These are phyloP conservation scores for Cotesia glomerata DNA, from an alignment of 1,140 invertebrate species.

Conservation along the genomic window DNA sequence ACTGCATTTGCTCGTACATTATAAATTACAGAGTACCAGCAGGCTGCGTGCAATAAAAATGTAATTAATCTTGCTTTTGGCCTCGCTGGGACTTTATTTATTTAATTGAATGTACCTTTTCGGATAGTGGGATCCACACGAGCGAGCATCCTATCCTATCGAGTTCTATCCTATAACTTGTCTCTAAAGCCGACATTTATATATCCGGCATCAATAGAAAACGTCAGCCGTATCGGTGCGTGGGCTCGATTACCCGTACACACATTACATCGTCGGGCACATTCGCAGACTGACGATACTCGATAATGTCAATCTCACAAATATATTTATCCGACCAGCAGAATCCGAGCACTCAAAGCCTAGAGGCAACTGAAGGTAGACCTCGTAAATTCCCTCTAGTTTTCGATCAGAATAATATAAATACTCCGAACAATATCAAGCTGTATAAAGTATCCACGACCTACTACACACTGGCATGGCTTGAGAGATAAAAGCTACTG, in stretches of 20 bases:
- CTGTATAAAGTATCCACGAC: background rate
- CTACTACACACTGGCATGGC: too few species aligned
- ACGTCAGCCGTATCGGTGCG: constrained; percentile 1
- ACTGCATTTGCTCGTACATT: too few species aligned
- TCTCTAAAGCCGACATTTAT: too few species aligned
- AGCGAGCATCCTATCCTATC: too few species aligned
- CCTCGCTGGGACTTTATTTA: background rate
- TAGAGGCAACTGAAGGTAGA: background rate
- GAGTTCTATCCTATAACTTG: too few species aligned
- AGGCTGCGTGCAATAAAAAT: too few species aligned
- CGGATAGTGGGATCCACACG: background rate
- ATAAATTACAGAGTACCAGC: too few species aligned
- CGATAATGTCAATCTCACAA: constrained; percentile 7
- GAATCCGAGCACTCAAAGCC: background rate
- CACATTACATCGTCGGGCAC: background rate
- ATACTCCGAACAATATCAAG: background rate
- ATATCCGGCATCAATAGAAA: background rate
- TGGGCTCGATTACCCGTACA: background rate
- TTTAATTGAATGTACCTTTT: background rate
- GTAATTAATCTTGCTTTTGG: background rate
- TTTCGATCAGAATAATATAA: background rate
- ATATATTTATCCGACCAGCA: constrained; percentile 7
- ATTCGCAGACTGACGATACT: background rate
- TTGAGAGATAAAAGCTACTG: too few species aligned
- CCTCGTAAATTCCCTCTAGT: background rate